These are phyloP conservation scores for Chrysotoxum bicinctum DNA, from an alignment of 2,888 invertebrate species.

Conservation along the genomic window DNA sequence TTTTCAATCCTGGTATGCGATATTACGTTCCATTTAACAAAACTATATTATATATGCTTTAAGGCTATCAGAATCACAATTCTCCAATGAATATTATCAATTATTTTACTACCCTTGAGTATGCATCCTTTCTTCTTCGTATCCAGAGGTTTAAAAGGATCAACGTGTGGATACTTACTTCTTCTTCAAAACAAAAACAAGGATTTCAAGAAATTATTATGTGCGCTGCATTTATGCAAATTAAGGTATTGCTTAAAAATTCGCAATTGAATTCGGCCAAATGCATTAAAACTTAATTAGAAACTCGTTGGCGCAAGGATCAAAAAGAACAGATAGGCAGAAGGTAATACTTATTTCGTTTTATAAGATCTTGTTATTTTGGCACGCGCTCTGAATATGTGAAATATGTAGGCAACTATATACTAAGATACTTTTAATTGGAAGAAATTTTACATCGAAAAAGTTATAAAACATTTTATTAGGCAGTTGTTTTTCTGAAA, in stretches of 20 bases:
- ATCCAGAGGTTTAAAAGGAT: slow-evolving; percentile 1
- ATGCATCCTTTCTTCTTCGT: background rate
- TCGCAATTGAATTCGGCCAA: slow-evolving; percentile 47
- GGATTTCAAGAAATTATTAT: slow-evolving; percentile 35
- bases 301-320: slow-evolving; percentile 59
- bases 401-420: background rate
- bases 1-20: no score
- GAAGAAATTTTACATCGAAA: background rate
- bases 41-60: no score
- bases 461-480: background rate
- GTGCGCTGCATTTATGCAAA: slow-evolving; percentile 45
- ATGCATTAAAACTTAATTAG: slow-evolving; percentile 49
- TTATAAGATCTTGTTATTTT: background rate
- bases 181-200: slow-evolving; percentile 16
- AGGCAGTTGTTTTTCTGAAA: no score
- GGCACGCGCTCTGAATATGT: slow-evolving; percentile 1
- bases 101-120: background rate
- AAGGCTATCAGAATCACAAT: no score
- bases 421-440: background rate
- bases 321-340: slow-evolving; percentile 21
- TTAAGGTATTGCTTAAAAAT: slow-evolving; percentile 8
- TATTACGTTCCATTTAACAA: no score
- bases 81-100: background rate
- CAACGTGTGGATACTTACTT: slow-evolving; percentile 43
- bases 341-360: background rate